Evolutionary conservation across 2,113 vertebrate species (phyloP), one percentile per base, ranked within the genome.

Genomic region (Natator depressus): DNA sequence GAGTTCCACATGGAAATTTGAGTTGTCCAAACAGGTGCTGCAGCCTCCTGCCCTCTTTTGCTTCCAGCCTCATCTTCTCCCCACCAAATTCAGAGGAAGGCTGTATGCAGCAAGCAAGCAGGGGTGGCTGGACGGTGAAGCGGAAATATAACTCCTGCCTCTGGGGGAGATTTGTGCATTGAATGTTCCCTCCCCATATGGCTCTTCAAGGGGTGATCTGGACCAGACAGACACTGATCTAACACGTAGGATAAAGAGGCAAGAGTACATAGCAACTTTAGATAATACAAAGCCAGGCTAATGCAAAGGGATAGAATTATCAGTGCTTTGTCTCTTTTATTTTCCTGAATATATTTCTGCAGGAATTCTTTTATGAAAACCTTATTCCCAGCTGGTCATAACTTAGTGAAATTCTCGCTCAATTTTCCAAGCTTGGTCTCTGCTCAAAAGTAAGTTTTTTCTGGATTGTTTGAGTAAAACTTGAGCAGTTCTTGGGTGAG

Each of bases 1-100:
- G 80, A 75, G 57, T 54, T 6, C 24, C 62, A 20, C 54, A 75
- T 16, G 81, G 29, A 94, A 87, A 91, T 79, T 1, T 1, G 75
- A 91, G 93, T 79, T 35, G 53, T 0, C 10, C 16, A 13, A 35
- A n/a, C 78, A 16, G 11, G 62, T 80, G 27, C 29, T 55, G 8
- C 13, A 46, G 12, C 3, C 19, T 80, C 88, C 5, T 29, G 16
- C 13, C n/a, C 31, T 65, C 62, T 9, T 65, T 91, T 80, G 69
- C 3, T 38, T 3, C 8, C 78, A 47, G 1, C 0, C 3, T 1
- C 86, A 31, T 85, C 80, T 31, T 47, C 31, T 1, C 42, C 1
- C 1, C 59, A 31, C 13, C 25, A 84, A 87, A 85, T 8, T 2
- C 17, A 89, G 91, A 91, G 10, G 78, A 89, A 27, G 2, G 0